Conservation (phyloP, 2,797 vertebrate species). For the Oryzias sinensis region DNA sequence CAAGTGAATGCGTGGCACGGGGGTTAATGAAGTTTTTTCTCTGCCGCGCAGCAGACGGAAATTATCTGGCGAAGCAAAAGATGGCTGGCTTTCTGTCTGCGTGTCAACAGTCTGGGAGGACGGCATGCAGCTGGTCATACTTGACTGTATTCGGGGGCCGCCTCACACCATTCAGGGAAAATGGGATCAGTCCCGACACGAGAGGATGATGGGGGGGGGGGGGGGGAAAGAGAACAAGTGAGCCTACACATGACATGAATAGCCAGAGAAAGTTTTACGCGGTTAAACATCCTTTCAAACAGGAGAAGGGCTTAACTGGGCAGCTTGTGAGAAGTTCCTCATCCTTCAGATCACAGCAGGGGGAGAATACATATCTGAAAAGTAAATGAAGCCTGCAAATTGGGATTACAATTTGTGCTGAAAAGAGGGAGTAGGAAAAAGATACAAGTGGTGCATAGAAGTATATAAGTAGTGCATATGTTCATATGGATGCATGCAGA, state of each 20-base stretch:
- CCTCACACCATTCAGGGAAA: slow-evolving; percentile 43
- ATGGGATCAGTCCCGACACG: slow-evolving; percentile 31
- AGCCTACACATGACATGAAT: slow-evolving; percentile 11
- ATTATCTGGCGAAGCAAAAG: slow-evolving; percentile 75
- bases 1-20: slow-evolving; percentile 71
- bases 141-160: slow-evolving; percentile 39
- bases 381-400: slow-evolving; percentile 60
- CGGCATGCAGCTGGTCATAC: slow-evolving; percentile 35
- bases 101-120: slow-evolving; percentile 62
- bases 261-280: slow-evolving; percentile 11
- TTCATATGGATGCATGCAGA: slow-evolving; percentile 13
- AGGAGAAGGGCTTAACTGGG: slow-evolving; percentile 40
- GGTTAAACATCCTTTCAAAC: slow-evolving; percentile 21
- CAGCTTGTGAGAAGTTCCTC: slow-evolving; percentile 41
- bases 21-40: slow-evolving; percentile 83
- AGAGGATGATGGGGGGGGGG: too few species aligned
- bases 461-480: slow-evolving; percentile 13
- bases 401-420: slow-evolving; percentile 34
- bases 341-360: slow-evolving; percentile 69
- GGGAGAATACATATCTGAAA: slow-evolving; percentile 39
- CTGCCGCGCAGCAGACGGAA: slow-evolving; percentile 67
- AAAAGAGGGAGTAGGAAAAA: slow-evolving; percentile 30
- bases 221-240: slow-evolving; percentile 13
- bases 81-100: slow-evolving; percentile 65
- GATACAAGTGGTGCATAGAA: slow-evolving; percentile 19